Evolutionary conservation across 2,797 vertebrate species (phyloP).

Genomic region (Brachymystax lenok): DNA sequence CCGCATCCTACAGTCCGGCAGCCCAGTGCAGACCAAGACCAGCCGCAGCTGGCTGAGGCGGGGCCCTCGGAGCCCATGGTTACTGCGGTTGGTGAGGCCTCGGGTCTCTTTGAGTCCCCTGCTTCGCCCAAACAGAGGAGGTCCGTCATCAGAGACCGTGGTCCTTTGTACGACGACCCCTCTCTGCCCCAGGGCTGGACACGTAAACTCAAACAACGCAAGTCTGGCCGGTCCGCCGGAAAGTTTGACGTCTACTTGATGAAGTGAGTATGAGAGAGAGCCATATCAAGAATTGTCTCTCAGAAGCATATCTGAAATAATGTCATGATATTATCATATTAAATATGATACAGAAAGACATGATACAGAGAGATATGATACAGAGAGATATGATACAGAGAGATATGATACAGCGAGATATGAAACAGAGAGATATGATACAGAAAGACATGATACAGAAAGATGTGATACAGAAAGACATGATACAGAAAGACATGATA

Average conservation of each 20-base stretch:
- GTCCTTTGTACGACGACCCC: slow-evolving; percentile 93
- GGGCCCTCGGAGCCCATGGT: slow-evolving; percentile 64
- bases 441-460: no score
- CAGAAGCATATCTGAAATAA: background rate
- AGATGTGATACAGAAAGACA: no score
- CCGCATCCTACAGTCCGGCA: slow-evolving; percentile 6
- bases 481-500: no score
- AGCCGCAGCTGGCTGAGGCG: background rate
- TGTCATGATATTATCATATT: no score
- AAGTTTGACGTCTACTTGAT: slow-evolving; percentile 97
- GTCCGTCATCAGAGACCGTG: slow-evolving; percentile 91
- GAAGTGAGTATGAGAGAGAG: slow-evolving; percentile 80
- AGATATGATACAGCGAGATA: no score
- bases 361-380: no score
- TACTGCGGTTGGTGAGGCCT: slow-evolving; percentile 54
- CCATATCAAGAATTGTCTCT: background rate
- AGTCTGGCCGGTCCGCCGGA: slow-evolving; percentile 91
- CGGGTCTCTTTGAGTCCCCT: slow-evolving; percentile 77
- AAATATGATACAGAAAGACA: no score
- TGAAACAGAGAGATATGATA: no score
- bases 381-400: no score
- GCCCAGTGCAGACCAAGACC: slow-evolving; percentile 23
- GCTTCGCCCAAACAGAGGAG: slow-evolving; percentile 89
- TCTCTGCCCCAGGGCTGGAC: slow-evolving; percentile 94
- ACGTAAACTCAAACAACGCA: slow-evolving; percentile 94